Evolutionary conservation across 2,797 vertebrate genomes (phyloP), one percentile per base, ranked within the genome.

Genomic region (Odontamblyopus lacepedii): DNA sequence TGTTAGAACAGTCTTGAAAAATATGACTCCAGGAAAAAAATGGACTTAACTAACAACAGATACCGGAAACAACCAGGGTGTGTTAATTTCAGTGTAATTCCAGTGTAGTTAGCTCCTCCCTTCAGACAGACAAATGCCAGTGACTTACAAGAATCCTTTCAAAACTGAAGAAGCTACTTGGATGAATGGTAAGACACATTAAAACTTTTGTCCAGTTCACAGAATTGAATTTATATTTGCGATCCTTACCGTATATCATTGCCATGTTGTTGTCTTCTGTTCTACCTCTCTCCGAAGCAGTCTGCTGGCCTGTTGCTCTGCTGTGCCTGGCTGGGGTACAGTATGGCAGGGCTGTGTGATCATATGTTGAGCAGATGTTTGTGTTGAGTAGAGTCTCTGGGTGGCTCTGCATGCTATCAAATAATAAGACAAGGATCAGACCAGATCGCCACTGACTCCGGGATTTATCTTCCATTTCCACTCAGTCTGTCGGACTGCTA

Each of bases 291-390:
- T 6, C 41, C 73, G 69, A 56, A 72, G 64, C 38, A 77, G 80
- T 63, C 62, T 16, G 44, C 71, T 62, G 69, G 78, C 66, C 78
- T 70, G 19, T 11, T 1, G 12, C 9, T 50, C 71, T 71, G 11
- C 70, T n/a, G 38, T 63, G 75, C 70, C 72, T 74, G 77, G 87
- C 78, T 29, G 73, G 74, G 5, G 26, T 29, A 67, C 66, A 19
- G 75, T 53, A 78, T 79, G 80, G 84, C 78, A 78, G 30, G 59
- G 79, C 78, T 85, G 67, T 56, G 27, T 56, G 73, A 74, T 88
- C 87, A 88, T 90, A 63, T 91, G 90, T 67, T 61, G 63, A 80
- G 76, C 89, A 92, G 87, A 92, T 91, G 91, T 91, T 82, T 71
- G 71, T 73, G 72, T 70, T 69, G 63, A 69, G 78, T 78, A 81